Conservation (phyloP, 92 coral and sea anemone species). For the Porites evermanni region DNA sequence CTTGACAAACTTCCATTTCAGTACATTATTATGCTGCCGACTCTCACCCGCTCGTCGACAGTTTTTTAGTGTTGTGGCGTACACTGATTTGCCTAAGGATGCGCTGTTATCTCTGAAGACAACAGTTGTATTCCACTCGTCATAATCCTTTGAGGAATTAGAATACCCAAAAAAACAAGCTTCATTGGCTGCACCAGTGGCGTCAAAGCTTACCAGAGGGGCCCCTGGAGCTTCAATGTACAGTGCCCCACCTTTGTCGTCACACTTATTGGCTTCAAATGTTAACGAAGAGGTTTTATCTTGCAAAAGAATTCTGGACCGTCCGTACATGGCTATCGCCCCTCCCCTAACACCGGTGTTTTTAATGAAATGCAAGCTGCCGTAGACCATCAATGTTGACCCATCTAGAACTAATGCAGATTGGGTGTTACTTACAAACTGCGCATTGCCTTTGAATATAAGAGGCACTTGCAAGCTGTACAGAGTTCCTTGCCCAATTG, state of each 20-base stretch:
- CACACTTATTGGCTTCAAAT: constrained; percentile 68
- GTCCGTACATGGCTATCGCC: constrained; percentile 89
- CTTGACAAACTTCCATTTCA: constrained; percentile 78
- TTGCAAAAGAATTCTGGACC: constrained; percentile 64
- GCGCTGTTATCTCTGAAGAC: constrained; percentile 77
- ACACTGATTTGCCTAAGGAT: constrained; percentile 74
- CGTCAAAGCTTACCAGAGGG: constrained; percentile 76
- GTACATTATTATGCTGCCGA: constrained; percentile 63
- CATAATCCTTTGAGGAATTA: constrained; percentile 34
- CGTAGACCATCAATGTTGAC: constrained; percentile 66
- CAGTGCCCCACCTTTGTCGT: constrained; percentile 91
- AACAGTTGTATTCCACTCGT: constrained; percentile 74
- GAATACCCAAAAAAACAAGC: constrained; percentile 79
- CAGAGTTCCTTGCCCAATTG: constrained; percentile 84
- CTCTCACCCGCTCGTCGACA: constrained; percentile 76
- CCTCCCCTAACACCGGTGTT: constrained; percentile 91
- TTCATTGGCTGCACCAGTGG: constrained; percentile 71
- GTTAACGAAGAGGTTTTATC: constrained; percentile 58
- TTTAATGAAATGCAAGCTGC: constrained; percentile 57
- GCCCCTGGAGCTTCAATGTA: constrained; percentile 86
- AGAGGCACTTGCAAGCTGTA: constrained; percentile 86
- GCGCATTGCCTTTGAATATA: constrained; percentile 51
- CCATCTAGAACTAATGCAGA: constrained; percentile 87
- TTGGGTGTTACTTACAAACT: constrained; percentile 57
- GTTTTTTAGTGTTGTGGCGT: constrained; percentile 84